A percentile compares a stretch with the other conserved stretches of the same genome.
These are phyloP conservation scores for Lucilia cuprina DNA, from an alignment of 1,140 invertebrate species.

Conservation along the genomic window DNA sequence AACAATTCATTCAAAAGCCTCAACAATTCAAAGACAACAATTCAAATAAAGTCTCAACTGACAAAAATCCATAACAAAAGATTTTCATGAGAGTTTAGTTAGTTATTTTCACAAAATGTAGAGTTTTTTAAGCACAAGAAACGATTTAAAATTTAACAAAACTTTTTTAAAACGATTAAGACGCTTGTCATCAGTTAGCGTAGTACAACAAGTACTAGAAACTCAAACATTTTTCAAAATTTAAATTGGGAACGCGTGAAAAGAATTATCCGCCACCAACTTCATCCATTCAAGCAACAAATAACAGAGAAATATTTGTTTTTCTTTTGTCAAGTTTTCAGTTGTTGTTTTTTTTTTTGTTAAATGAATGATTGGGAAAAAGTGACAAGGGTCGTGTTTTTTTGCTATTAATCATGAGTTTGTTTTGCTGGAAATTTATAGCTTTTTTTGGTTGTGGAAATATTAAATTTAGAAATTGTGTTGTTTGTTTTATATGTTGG, in stretches of 20 bases:
- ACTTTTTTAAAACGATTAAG: neutral
- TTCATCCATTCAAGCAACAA: neutral
- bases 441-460: too few relatives aligned
- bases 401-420: neutral
- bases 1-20: neutral
- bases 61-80: conserved; percentile 6
- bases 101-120: neutral
- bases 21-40: neutral
- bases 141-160: neutral
- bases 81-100: neutral
- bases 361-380: neutral
- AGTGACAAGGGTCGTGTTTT: conserved; percentile 13
- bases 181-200: neutral
- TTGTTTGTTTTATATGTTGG: too few relatives aligned
- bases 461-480: too few relatives aligned
- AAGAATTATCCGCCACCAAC: neutral
- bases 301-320: neutral
- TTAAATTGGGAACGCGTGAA: conserved; percentile 17
- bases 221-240: neutral
- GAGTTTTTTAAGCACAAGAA: neutral
- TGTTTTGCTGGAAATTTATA: neutral
- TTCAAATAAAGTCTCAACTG: neutral
- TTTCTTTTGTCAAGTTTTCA: neutral
- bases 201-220: neutral
- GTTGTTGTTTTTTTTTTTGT: neutral